Percentiles rank a stretch among this genome's conserved stretches.
These are phyloP conservation scores for Clamator glandarius DNA, from an alignment of 2,797 vertebrate species.

Conservation along the genomic window DNA sequence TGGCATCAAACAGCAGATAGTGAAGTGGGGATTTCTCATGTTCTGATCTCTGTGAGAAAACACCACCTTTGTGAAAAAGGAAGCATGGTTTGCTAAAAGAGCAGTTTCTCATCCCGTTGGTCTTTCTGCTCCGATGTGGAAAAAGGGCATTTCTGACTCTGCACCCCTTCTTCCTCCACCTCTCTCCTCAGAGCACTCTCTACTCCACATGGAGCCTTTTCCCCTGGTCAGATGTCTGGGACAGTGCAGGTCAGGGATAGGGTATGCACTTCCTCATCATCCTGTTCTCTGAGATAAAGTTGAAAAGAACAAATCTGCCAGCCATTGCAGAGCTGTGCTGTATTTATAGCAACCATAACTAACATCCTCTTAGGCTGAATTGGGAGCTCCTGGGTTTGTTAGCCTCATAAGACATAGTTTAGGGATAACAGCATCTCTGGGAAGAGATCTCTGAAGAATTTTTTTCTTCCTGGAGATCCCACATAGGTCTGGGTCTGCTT, in stretches of 20 bases:
- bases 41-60: neutral
- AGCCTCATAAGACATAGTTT: neutral
- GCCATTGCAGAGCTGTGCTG: neutral
- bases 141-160: neutral
- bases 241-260: neutral
- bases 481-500: neutral
- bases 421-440: neutral
- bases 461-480: neutral
- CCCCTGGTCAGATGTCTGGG: neutral
- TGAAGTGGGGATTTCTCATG: neutral
- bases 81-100: neutral
- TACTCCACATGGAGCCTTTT: neutral
- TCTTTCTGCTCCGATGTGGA: neutral
- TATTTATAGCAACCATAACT: neutral
- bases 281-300: neutral
- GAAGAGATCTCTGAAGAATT: neutral
- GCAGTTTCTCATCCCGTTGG: neutral
- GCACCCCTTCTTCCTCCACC: neutral
- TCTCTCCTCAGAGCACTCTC: neutral
- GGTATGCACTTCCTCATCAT: neutral
- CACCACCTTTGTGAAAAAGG: neutral
- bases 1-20: neutral
- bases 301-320: neutral
- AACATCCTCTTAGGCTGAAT: neutral
- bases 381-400: neutral